A percentile compares a stretch with the other conserved stretches of the same genome.
Evolutionary conservation across 2,888 invertebrate species (phyloP).

Genomic region (Zygothrica quintamaculata): DNA sequence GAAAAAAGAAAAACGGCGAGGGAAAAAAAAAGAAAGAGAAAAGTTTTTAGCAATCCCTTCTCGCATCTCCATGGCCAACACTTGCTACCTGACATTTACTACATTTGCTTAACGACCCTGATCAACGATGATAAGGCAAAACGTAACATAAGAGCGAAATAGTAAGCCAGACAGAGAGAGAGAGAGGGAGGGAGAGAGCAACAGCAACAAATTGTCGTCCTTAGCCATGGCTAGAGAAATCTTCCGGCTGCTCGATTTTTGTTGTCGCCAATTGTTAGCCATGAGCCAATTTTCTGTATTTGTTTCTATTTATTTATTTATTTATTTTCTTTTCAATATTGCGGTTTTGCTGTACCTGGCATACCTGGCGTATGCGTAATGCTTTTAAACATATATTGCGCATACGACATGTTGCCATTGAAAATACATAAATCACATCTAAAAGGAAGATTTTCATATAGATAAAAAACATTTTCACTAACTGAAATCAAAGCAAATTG

Average conservation of each 20-base stretch:
- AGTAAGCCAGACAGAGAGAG: neutral
- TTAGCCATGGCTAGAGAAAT: conserved; percentile 61
- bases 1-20: too few species aligned
- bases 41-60: conserved; percentile 12
- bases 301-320: too few species aligned
- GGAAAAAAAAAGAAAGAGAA: too few species aligned
- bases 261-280: conserved; percentile 36
- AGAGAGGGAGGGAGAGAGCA: conserved; percentile 1
- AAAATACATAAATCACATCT: too few species aligned
- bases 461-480: too few species aligned
- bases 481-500: too few species aligned
- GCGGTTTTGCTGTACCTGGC: too few species aligned
- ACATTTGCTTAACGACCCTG: conserved; percentile 12
- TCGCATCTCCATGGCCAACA: conserved; percentile 1
- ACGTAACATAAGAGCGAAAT: conserved; percentile 17
- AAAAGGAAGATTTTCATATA: too few species aligned
- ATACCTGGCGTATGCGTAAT: conserved; percentile 69
- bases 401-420: conserved; percentile 43
- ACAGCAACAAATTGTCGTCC: conserved; percentile 54
- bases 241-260: conserved; percentile 37
- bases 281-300: conserved; percentile 46
- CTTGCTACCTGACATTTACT: conserved; percentile 14
- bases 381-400: conserved; percentile 36
- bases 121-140: conserved; percentile 56
- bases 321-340: conserved; percentile 1